Percentiles rank a stretch among this genome's conserved stretches.
These are phyloP conservation scores for Eretmochelys imbricata DNA, from an alignment of 2,113 vertebrate genomes.

Conservation along the genomic window DNA sequence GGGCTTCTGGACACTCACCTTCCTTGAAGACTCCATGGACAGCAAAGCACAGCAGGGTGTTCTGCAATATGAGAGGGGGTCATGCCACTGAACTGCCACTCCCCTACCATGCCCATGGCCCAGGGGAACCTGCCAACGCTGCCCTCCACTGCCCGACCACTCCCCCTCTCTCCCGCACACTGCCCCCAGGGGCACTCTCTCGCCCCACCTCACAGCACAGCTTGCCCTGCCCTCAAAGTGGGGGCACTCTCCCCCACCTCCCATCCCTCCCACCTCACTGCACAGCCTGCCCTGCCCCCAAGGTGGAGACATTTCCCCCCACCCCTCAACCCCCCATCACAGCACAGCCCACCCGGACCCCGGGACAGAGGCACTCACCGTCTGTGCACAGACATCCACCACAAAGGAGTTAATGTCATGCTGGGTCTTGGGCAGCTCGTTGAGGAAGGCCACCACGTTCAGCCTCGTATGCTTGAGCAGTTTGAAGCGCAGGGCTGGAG, in stretches of 20 bases:
- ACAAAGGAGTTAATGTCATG: slow-evolving; percentile 88
- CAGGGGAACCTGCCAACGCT: neutral
- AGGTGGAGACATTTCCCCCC: accelerated
- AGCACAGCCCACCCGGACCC: neutral
- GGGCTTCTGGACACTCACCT: slow-evolving; percentile 71
- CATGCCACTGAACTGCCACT: neutral
- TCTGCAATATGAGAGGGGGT: slow-evolving; percentile 73
- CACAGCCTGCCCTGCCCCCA: neutral
- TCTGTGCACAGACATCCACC: slow-evolving; percentile 88
- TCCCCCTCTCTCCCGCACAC: neutral
- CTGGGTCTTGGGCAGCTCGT: slow-evolving; percentile 90
- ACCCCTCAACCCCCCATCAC: neutral
- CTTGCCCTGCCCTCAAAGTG: too few species aligned
- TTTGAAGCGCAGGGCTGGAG: slow-evolving; percentile 82
- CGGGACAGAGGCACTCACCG: slow-evolving; percentile 73
- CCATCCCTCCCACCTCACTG: neutral
- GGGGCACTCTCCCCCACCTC: too few species aligned
- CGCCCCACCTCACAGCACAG: too few species aligned
- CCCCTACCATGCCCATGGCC: neutral
- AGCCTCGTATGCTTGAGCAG: slow-evolving; percentile 89
- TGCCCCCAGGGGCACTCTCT: too few species aligned
- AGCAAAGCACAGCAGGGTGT: slow-evolving; percentile 87
- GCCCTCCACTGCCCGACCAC: too few species aligned
- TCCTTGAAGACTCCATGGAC: slow-evolving; percentile 93
- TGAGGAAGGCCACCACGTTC: slow-evolving; percentile 91